phyloP scores from a whole-genome alignment of 2,797 vertebrate species.

The Sciurus vulgaris region DNA sequence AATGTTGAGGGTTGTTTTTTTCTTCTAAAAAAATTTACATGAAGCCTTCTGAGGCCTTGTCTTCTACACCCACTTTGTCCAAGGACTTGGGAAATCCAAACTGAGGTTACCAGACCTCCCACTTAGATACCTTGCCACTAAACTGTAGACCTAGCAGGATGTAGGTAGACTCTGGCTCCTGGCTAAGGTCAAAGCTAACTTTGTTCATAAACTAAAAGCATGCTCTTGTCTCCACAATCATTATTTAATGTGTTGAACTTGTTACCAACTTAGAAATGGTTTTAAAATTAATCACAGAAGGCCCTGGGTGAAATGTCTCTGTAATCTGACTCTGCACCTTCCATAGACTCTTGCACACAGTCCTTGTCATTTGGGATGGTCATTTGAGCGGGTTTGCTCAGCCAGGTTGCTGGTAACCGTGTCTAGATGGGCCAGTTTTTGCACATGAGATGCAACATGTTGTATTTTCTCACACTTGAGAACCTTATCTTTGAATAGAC shows the following conservation, averaged over 20 bases:
- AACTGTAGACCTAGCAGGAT: not conserved
- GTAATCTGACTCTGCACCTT: not conserved
- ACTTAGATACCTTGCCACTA: not conserved
- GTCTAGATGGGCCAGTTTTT: not conserved
- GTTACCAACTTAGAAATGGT: not conserved
- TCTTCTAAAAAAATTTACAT: not conserved
- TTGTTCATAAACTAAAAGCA: not conserved
- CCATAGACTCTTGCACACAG: not conserved
- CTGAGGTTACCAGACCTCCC: conserved; percentile 29
- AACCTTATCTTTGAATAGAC: not conserved
- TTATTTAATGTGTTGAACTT: not conserved
- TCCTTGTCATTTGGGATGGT: not conserved
- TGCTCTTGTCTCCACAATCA: not conserved
- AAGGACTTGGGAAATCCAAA: conserved; percentile 33
- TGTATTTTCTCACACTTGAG: conserved; percentile 40
- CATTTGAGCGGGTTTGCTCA: not conserved
- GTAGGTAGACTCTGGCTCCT: not conserved
- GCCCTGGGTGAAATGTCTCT: not conserved
- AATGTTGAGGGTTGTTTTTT: not conserved
- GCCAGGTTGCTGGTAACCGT: not conserved
- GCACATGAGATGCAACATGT: not conserved
- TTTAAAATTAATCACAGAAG: conserved; percentile 25
- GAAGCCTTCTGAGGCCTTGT: conserved; percentile 21
- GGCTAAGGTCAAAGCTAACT: conserved; percentile 40
- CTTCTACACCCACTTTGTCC: conserved; percentile 34